Conservation (phyloP, 2,797 vertebrate species). For the Forpus xanthops region DNA sequence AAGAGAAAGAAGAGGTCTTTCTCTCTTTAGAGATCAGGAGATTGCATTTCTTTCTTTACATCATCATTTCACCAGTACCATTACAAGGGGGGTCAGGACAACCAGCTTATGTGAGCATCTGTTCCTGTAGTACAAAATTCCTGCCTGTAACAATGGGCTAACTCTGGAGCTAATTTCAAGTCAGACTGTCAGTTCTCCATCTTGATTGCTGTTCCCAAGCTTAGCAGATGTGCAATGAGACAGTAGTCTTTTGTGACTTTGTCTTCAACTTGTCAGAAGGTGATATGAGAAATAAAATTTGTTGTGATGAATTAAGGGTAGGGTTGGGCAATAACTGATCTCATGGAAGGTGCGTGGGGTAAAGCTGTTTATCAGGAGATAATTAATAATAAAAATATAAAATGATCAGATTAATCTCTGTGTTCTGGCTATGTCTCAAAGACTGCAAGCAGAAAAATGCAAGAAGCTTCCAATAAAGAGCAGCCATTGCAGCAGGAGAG, state of each 20-base stretch:
- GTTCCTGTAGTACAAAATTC: background rate
- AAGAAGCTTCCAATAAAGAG: background rate
- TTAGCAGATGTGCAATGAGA: background rate
- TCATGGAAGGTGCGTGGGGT: background rate
- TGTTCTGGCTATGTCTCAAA: background rate
- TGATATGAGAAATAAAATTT: background rate
- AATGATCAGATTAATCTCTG: background rate
- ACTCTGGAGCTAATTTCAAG: background rate
- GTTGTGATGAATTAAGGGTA: background rate
- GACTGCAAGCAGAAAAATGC: background rate
- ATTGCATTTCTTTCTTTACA: background rate
- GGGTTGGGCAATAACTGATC: background rate
- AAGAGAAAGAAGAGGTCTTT: background rate
- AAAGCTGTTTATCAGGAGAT: background rate
- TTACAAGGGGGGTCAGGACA: background rate
- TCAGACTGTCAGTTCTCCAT: background rate
- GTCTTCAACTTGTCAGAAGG: background rate
- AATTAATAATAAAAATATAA: conserved; percentile 33
- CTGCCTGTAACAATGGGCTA: background rate
- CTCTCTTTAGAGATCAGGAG: background rate
- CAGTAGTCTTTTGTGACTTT: background rate
- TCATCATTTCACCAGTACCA: background rate
- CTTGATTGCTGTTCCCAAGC: background rate
- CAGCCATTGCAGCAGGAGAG: background rate
- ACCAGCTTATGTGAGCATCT: background rate